Base-by-base conservation (phyloP, 64 coral and sea anemone genomes). In the Pachyseris speciosa region DNA sequence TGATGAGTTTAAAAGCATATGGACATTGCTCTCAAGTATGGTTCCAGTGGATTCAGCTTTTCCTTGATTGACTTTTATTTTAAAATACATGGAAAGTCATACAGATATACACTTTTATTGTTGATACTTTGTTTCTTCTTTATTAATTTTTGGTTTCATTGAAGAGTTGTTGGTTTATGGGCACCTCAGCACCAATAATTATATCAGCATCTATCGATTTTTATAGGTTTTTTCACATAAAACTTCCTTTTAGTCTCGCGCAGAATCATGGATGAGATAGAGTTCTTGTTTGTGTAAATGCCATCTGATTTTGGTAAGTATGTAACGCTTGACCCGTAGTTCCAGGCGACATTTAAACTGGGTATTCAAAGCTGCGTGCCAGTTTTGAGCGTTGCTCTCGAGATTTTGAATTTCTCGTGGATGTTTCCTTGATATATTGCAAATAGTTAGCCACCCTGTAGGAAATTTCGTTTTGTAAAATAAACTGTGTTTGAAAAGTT, bases 351-450 rank as follows among this genome's bases (percentile, higher is more conserved):
- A 61, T 61, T 61, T 61, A 61, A 61, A 61, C 58, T 61, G 58
- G 27, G 58, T 27, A 61, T 61, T 61, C 58, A 61, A 61, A 61
- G 12, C 58, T 61, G 58, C 58, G 3, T 61, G 58, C 58, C 58
- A 25, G 22, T 61, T 61, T 61, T 61, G 58, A 27, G 16, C 58
- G 24, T 61, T 61, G 58, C 58, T 61, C 58, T 61, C 22, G 58
- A 61, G 58, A 61, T 61, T 25, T 61, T 61, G 22, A 61, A 61
- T 61, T 61, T 61, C 58, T 61, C 16, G 58, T 61, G 22, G 24
- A 61, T 55, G 51, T 55, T 55, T 55, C 58, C 58, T 61, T 61
- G 58, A 61, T 61, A 61, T 61, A 61, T 61, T 61, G 58, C 58
- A 61, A 61, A 61, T 61, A 61, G 24, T 61, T 61, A 26, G 58